A percentile compares a stretch with the other conserved stretches of the same genome.
Evolutionary conservation across 2,888 invertebrate genomes (phyloP).

Genomic region (Apotomis capreana): DNA sequence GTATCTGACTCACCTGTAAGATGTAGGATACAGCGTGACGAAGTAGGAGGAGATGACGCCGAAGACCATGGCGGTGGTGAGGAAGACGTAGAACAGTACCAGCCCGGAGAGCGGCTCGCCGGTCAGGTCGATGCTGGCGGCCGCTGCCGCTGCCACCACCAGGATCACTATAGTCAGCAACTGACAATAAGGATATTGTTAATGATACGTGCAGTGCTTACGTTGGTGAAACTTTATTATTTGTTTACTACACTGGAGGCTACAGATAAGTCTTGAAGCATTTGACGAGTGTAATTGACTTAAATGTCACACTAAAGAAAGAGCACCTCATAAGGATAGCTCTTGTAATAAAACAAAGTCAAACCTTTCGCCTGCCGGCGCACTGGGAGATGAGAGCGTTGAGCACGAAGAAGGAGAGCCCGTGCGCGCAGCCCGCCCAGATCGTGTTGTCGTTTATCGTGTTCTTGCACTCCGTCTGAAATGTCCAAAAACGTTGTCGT

Average conservation of each 20-base stretch:
- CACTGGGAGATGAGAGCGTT: constrained; percentile 72
- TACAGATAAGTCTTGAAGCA: too few relatives aligned
- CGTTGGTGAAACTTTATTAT: too few relatives aligned
- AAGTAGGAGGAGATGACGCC: constrained; percentile 74
- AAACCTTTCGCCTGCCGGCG: constrained; percentile 67
- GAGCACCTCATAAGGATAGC: background rate
- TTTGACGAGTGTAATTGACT: too few relatives aligned
- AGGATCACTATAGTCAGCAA: constrained; percentile 65
- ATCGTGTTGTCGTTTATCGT: constrained; percentile 69
- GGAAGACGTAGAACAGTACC: constrained; percentile 69
- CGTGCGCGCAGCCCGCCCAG: constrained; percentile 73
- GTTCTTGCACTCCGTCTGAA: constrained; percentile 59
- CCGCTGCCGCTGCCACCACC: constrained; percentile 64
- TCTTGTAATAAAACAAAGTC: too few relatives aligned
- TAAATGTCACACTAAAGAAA: background rate
- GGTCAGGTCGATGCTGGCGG: constrained; percentile 61
- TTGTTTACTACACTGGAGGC: too few relatives aligned
- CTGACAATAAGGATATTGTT: constrained; percentile 47
- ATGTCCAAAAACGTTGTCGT: constrained; percentile 12
- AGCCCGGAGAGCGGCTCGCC: constrained; percentile 71
- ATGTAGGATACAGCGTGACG: constrained; percentile 73
- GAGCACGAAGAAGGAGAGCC: constrained; percentile 70
- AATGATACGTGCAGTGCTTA: too few relatives aligned
- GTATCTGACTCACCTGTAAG: constrained; percentile 62
- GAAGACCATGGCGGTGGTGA: constrained; percentile 73